Evolutionary conservation across 2,888 invertebrate species (phyloP), one percentile per base, ranked within the genome.

Genomic region (Epicampocera succincta): DNA sequence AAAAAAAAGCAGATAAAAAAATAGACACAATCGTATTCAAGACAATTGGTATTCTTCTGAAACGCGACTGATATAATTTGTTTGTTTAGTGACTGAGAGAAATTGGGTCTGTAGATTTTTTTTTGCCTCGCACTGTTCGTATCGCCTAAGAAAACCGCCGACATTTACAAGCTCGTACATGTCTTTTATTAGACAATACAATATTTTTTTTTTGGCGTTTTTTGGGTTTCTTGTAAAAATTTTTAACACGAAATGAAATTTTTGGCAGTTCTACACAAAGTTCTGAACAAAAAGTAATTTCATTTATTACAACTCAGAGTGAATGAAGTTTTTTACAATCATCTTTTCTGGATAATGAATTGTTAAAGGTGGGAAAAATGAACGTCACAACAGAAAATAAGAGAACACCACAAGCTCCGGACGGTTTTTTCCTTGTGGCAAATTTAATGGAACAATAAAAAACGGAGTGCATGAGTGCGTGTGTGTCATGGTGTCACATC

Each of bases 271-370:
- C n/a, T 76, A 19, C 72, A 42, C 33, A 69, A 56, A 74, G 58
- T 54, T 13, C 48, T 25, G 13, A 29, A 50, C 15, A 38, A 60
- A 76, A 75, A 29, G 13, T 56, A 13, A 13, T 21, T 4, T 19
- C 19, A 33, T 9, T n/a, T 25, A 13, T 50, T 15, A 48, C 13
- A 19, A 25, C 15, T 1, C 15, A 42, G 9, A 38, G 21, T 11
- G 17, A 38, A 40, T 54, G 9, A 38, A 63, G 61, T 54, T 60
- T 58, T n/a, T 68, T 52, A n/a, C 13, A 52, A 60, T 50, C 48
- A 58, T 58, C 40, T 75, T 60, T 50, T 60, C 8, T 74, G 74
- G 65, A 74, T 78, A 78, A 82, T 82, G 78, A 82, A 71, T 69
- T 74, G 78, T 74, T 82, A 74, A 81, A 78, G n/a, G 65, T 63